Evolutionary conservation across 1,140 invertebrate species (phyloP).

Genomic region (Cyrtorhinus lividipennis): DNA sequence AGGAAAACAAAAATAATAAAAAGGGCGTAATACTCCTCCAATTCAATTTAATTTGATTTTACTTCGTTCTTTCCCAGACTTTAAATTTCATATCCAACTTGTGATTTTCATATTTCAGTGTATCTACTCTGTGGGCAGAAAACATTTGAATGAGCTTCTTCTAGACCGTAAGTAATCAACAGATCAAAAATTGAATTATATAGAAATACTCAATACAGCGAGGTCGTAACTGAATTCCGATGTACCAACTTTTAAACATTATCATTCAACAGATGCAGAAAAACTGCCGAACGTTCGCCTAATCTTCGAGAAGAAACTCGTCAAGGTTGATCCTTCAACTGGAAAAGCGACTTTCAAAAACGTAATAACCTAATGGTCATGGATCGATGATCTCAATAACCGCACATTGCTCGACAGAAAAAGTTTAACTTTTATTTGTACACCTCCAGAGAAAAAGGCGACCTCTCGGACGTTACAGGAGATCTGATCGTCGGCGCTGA

Average conservation of each 20-base stretch:
- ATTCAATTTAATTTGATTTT: neutral
- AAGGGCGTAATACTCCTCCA: no score
- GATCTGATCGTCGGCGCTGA: constrained; percentile 89
- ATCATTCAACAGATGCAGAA: constrained; percentile 56
- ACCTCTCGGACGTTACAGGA: constrained; percentile 37
- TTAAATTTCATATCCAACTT: neutral
- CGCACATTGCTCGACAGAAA: neutral
- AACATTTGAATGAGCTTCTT: constrained; percentile 68
- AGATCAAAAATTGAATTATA: neutral
- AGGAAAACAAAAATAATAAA: no score
- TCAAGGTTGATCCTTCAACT: constrained; percentile 45
- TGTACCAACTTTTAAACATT: no score
- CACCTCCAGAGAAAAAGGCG: neutral
- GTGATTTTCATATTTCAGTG: constrained; percentile 53
- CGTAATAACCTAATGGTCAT: constrained; percentile 44
- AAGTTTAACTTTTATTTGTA: neutral
- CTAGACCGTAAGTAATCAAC: constrained; percentile 47
- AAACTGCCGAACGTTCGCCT: constrained; percentile 59
- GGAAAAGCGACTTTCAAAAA: constrained; percentile 51
- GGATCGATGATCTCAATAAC: neutral
- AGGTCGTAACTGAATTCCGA: no score
- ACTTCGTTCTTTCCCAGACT: constrained; percentile 1
- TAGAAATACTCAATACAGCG: constrained; percentile 1
- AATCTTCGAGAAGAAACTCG: constrained; percentile 75
- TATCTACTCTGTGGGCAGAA: constrained; percentile 82